Evolutionary conservation across 2,113 vertebrate species (phyloP), one percentile per base, ranked within the genome.

Genomic region (Brachyistius frenatus): DNA sequence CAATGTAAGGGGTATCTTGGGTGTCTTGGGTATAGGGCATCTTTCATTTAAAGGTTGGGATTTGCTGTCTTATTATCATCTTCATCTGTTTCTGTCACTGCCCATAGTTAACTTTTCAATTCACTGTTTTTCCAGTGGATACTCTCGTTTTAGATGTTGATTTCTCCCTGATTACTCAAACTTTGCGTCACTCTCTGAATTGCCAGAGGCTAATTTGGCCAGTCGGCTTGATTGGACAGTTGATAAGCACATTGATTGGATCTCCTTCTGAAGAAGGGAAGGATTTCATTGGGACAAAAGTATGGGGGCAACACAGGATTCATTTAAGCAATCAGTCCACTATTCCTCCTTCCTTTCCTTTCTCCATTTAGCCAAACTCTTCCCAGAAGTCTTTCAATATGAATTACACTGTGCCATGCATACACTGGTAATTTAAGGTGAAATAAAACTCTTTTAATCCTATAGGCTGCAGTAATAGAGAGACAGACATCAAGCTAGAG

Each of bases 201-300:
- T 87, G 81, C 90, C 90, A 87, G 86, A 54, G 78, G 69, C 89
- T 90, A 83, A 90, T 90, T 93, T 89, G 78, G 66, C 91, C 87
- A 4, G 86, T 89, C 61, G 69, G 78, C 62, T 73, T 82, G 91
- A 91, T 91, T 91, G 91, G 91, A 92, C 88, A 85, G 90, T 88
- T 91, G 93, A 94, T 93, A 92, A 88, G 73, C 83, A 65, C 89
- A 89, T 93, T 93, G 93, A 93, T 93, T 94, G 90, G 89, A 70
- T 79, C 63, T 87, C 78, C 60, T 73, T 90, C 80, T 78, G 81
- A 88, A 81, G 36, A 64, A 90, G 88, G 86, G 86, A 91, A 92
- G 87, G 87, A 84, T 92, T 92, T 90, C 89, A 90, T 90, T 88
- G 87, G 69, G 91, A 89, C 84, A 88, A 89, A 90, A 81, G 89